Percentiles rank a stretch among this genome's conserved stretches.
phyloP scores from a whole-genome alignment of 2,113 vertebrate genomes.

The Actenoides hombroni region DNA sequence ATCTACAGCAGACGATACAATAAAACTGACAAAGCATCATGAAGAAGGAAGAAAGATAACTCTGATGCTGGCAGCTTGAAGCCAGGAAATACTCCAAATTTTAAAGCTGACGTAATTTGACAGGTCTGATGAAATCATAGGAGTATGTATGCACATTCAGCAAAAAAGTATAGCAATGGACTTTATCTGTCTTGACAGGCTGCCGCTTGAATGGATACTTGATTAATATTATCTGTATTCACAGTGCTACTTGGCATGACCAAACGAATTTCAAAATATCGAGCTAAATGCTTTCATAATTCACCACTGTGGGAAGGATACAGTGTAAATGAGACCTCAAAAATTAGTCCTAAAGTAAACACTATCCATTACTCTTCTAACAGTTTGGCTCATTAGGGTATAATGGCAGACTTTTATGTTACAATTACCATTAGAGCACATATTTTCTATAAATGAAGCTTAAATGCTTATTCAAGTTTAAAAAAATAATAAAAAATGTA shows the following conservation, averaged over 20 bases:
- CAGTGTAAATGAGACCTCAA: background rate
- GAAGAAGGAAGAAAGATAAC: background rate
- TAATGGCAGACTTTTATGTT: background rate
- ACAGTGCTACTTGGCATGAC: background rate
- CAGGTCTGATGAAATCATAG: constrained; percentile 19
- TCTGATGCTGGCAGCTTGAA: background rate
- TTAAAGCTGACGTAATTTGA: constrained; percentile 27
- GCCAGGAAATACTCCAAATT: background rate
- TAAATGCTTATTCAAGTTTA: background rate
- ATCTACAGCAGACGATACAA: background rate
- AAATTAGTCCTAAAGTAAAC: background rate
- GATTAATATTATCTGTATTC: constrained; percentile 40
- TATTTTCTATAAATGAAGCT: background rate
- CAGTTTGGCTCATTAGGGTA: background rate
- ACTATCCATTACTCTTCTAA: background rate
- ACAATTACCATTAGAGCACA: background rate
- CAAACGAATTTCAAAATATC: constrained; percentile 25
- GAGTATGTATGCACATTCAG: constrained; percentile 6
- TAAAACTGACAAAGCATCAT: background rate
- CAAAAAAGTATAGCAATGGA: background rate
- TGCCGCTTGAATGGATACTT: constrained; percentile 4
- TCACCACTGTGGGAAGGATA: background rate
- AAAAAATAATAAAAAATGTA: background rate
- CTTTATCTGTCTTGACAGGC: constrained; percentile 29
- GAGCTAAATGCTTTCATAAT: constrained; percentile 41